phyloP scores from a whole-genome alignment of 2,888 invertebrate species.

The Stratiomys singularior region DNA sequence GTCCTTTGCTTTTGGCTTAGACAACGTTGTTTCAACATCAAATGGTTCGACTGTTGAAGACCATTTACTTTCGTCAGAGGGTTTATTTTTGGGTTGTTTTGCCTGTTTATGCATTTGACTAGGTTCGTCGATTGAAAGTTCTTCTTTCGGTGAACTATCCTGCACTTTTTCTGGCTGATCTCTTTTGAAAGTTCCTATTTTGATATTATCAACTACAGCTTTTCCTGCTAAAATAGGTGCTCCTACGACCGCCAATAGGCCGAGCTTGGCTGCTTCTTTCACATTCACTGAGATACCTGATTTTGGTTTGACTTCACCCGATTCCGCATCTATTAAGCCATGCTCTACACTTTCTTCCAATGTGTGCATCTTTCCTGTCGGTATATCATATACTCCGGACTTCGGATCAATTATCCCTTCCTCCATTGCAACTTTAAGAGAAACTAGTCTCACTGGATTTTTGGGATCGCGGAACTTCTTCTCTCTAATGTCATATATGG shows the following conservation, averaged over 20 bases:
- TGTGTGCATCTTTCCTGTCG: slow-evolving; percentile 75
- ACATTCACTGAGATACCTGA: slow-evolving; percentile 71
- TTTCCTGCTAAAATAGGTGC: slow-evolving; percentile 91
- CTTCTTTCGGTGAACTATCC: no score
- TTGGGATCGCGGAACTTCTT: slow-evolving; percentile 77
- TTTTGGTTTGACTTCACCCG: slow-evolving; percentile 74
- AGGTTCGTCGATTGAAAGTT: no score
- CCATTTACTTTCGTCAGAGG: no score
- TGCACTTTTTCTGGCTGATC: no score
- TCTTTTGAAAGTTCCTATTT: slow-evolving; percentile 62
- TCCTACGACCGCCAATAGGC: slow-evolving; percentile 85
- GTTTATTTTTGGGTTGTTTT: no score
- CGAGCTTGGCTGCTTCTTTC: slow-evolving; percentile 83
- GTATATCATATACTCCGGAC: slow-evolving; percentile 78
- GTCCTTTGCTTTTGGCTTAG: no score
- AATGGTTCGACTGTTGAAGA: no score
- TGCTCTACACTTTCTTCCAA: slow-evolving; percentile 77
- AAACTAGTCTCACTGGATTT: slow-evolving; percentile 72
- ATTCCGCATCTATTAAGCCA: slow-evolving; percentile 79
- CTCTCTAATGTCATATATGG: slow-evolving; percentile 73
- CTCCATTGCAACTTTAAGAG: slow-evolving; percentile 78
- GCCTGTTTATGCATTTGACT: no score
- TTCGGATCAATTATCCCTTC: slow-evolving; percentile 78
- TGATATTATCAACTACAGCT: slow-evolving; percentile 84
- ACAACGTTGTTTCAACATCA: no score